Evolutionary conservation across 1,140 invertebrate genomes (phyloP), one percentile per base, ranked within the genome.

Genomic region (Bombus turneri): DNA sequence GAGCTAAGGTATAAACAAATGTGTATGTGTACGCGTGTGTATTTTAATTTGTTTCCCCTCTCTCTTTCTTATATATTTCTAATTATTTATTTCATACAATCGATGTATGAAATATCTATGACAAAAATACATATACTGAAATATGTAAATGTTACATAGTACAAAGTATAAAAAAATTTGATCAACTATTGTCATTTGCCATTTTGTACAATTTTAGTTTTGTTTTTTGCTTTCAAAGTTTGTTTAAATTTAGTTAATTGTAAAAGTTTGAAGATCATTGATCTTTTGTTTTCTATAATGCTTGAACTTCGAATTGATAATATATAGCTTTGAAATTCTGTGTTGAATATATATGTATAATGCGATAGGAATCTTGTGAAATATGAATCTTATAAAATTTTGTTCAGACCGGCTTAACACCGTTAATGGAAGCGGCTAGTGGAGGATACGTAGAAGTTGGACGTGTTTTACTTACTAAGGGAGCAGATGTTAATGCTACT

Each of bases 381-480:
- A 53, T 53, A 22, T 22, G 47, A 9, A 72, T 39, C 3, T 28
- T 18, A 5, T 53, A 22, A 66, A 82, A 73, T 86, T 79, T 84
- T 71, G 0, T 47, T 59, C 18, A 98, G 96, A 99, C 99, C 83
- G 99, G 99, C 13, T 95, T 99, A 41, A 99, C 99, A 12, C 99
- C 99, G 4, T 95, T 99, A 3, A 99, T 99, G 99, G 99, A 99
- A 95, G 99, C 99, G 76, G 99, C 99, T 0, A 99, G 98, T 92
- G 99, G 99, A 81, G 99, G 99, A 53, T 99, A 99, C 95, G 99
- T 99, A 22, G 99, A 99, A 93, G 99, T 99, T 59, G 99, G 99
- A 1, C 96, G 98, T 85, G 98, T 99, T 28, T 95, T 99, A 41
- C 95, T 99, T 34, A 98, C 99, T 91, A 99, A 99, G 95, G 98